Conservation (phyloP, 1,140 invertebrate species). For the Venustaconcha ellipsiformis region DNA sequence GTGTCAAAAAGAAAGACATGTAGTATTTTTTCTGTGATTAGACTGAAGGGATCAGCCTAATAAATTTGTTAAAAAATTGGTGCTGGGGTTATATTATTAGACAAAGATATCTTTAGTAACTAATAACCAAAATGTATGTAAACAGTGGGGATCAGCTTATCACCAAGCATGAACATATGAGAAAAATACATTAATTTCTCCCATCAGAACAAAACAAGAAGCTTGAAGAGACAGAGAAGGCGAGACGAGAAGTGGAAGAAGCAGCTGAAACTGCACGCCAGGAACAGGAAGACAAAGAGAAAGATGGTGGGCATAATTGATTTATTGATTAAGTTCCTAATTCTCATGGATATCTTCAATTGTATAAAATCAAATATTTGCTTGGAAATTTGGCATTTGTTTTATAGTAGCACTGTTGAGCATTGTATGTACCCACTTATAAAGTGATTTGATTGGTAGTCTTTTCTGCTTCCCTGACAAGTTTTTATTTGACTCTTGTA, state of each 20-base stretch:
- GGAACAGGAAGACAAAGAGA: conserved; percentile 46
- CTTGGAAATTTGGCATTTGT: not conserved
- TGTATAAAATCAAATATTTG: conserved; percentile 2
- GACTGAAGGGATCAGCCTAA: too few relatives aligned
- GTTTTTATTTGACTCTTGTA: too few relatives aligned
- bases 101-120: too few relatives aligned
- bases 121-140: not conserved
- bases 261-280: conserved; percentile 43
- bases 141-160: too few relatives aligned
- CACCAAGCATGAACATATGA: too few relatives aligned
- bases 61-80: too few relatives aligned
- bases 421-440: too few relatives aligned
- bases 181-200: not conserved
- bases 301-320: conserved; percentile 29
- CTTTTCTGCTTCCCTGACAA: too few relatives aligned
- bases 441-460: not conserved
- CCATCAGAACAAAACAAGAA: conserved; percentile 65
- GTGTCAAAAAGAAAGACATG: too few relatives aligned
- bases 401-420: not conserved
- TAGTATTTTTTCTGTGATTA: too few relatives aligned
- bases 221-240: conserved; percentile 63
- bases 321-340: not conserved
- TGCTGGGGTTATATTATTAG: not conserved
- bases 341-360: not conserved
- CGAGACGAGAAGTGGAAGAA: conserved; percentile 52